Evolutionary conservation across 2,888 invertebrate species (phyloP), one percentile per base, ranked within the genome.

Genomic region (Pyralis farinalis): DNA sequence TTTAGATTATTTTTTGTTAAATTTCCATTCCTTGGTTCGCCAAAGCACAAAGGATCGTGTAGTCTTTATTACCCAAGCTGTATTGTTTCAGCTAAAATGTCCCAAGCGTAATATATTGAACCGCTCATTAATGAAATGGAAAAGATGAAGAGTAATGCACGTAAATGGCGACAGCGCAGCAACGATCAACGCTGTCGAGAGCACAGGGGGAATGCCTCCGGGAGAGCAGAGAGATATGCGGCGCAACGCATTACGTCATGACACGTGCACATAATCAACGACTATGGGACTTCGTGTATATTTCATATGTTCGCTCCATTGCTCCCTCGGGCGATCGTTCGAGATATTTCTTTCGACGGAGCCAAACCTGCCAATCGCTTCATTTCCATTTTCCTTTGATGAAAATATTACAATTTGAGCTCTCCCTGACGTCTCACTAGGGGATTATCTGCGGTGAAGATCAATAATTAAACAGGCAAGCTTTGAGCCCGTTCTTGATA

Each of bases 201-300:
- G 34, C 31, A 49, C 55, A 56, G 47, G 37, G 25, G 25, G 7
- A n/a, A 25, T 25, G 7, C 25, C 25, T 25, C 7, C n/a, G 25
- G 25, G 25, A 25, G 3, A 7, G 12, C 44, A 41, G 46, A 47
- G 52, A 53, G 46, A 51, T 48, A 48, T 53, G 49, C 41, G 48
- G 10, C 32, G 55, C 46, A 53, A 37, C 50, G 54, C 54, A 51
- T 62, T 53, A 58, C 43, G 31, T 37, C 37, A 25, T 55, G 48
- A 59, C 58, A 59, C 52, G 58, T 55, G 49, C 55, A 51, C 53
- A 49, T 63, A 59, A 66, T 63, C 54, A 62, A 58, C 55, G 43
- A 53, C 42, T 44, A 1, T 47, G 43, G 40, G 47, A 51, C 53
- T 55, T 53, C 49, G 55, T 41, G 47, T 47, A 49, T 46, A 33